A percentile compares a stretch with the other conserved stretches of the same genome.
Conservation (phyloP, 2,113 vertebrate genomes). For the Myrmecobius fasciatus region DNA sequence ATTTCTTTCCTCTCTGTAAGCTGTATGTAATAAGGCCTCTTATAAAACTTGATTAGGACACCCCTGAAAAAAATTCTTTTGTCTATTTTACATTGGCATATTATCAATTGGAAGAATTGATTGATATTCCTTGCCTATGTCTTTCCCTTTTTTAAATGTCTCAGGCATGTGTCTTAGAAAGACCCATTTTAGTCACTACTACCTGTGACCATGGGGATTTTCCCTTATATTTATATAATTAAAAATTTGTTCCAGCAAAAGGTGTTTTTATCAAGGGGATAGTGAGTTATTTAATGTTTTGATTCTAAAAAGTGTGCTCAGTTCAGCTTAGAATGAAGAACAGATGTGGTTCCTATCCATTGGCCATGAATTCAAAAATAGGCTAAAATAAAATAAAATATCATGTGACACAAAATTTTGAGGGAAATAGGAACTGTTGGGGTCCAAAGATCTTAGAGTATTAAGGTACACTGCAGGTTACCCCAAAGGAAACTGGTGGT, state of each 20-base stretch:
- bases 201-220: constrained; percentile 40
- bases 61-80: constrained; percentile 27
- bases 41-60: constrained; percentile 4
- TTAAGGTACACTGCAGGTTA: constrained; percentile 10
- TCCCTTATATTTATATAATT: constrained; percentile 28
- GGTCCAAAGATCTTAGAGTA: neutral
- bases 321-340: constrained; percentile 1
- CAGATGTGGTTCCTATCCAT: neutral
- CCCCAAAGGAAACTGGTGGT: neutral
- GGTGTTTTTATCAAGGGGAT: neutral
- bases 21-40: constrained; percentile 25
- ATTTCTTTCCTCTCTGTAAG: constrained; percentile 29
- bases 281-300: constrained; percentile 10
- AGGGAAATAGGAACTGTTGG: neutral
- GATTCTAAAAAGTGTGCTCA: constrained; percentile 30
- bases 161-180: neutral
- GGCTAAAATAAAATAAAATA: neutral
- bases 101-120: constrained; percentile 46
- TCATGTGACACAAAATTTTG: neutral
- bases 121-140: neutral
- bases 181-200: constrained; percentile 14
- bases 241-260: constrained; percentile 37
- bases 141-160: neutral
- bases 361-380: neutral
- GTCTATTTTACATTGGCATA: neutral